phyloP scores from a whole-genome alignment of 2,113 vertebrate species.

The Puffinus mauretanicus region DNA sequence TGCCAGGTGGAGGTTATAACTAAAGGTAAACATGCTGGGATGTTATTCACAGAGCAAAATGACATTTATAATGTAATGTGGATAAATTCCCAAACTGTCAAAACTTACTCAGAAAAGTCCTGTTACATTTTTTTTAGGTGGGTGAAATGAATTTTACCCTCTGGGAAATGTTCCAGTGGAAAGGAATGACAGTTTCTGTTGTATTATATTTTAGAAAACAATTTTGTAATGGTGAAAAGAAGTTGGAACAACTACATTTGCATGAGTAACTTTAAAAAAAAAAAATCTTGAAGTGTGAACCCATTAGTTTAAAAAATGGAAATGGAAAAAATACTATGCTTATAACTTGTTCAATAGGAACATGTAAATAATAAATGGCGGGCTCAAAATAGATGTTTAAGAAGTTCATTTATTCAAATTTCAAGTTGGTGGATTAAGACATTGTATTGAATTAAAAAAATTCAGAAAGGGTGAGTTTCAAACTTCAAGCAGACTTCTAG shows the following conservation, averaged over 20 bases:
- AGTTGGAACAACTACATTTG: background rate
- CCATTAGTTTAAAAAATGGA: background rate
- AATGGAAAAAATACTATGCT: background rate
- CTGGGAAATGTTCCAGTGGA: background rate
- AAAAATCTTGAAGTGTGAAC: background rate
- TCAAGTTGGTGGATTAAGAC: background rate
- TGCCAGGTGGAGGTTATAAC: background rate
- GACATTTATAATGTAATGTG: background rate
- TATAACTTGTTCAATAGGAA: background rate
- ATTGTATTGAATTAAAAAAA: background rate
- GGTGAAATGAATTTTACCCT: background rate
- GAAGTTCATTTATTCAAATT: background rate
- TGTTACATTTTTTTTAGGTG: background rate
- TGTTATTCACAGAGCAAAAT: background rate
- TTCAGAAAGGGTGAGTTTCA: background rate
- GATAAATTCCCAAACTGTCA: background rate
- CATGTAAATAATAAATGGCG: background rate
- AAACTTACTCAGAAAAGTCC: background rate
- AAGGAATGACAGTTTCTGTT: background rate
- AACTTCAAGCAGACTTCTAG: background rate
- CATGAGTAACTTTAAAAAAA: background rate
- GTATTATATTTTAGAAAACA: background rate
- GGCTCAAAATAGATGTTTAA: background rate
- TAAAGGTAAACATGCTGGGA: background rate
- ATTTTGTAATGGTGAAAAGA: background rate